Evolutionary conservation across 2,888 invertebrate species (phyloP).

Genomic region (Caradrina kadenii): DNA sequence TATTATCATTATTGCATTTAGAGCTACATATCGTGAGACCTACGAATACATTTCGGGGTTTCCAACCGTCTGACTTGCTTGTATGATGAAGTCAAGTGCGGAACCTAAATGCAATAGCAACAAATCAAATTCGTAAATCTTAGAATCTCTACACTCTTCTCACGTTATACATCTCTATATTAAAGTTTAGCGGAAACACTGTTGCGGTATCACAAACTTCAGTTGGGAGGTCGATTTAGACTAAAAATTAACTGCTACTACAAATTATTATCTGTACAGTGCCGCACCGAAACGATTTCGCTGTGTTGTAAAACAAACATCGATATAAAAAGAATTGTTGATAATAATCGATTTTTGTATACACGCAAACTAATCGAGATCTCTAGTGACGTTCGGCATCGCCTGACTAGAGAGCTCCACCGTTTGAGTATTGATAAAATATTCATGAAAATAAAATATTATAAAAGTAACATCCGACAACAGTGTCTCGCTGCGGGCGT

Average conservation of each 20-base stretch:
- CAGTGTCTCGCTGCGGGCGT: slow-evolving; percentile 74
- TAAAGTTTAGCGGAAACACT: slow-evolving; percentile 75
- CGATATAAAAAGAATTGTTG: slow-evolving; percentile 60
- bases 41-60: slow-evolving; percentile 15
- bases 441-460: slow-evolving; percentile 58
- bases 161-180: slow-evolving; percentile 72
- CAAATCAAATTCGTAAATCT: slow-evolving; percentile 66
- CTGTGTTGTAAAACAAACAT: slow-evolving; percentile 61
- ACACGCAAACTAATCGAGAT: slow-evolving; percentile 41
- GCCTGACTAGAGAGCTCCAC: slow-evolving; percentile 35
- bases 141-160: slow-evolving; percentile 72
- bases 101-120: slow-evolving; percentile 70
- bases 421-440: slow-evolving; percentile 48
- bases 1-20: slow-evolving; percentile 57
- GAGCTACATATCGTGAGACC: slow-evolving; percentile 27
- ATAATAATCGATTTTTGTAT: slow-evolving; percentile 56
- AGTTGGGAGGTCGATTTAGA: slow-evolving; percentile 55
- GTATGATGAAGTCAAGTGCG: slow-evolving; percentile 20
- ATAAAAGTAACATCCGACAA: slow-evolving; percentile 61
- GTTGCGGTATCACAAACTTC: slow-evolving; percentile 63
- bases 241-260: slow-evolving; percentile 49
- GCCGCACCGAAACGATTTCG: slow-evolving; percentile 48
- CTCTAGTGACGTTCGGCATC: slow-evolving; percentile 25
- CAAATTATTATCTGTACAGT: slow-evolving; percentile 58
- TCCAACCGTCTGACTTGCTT: slow-evolving; percentile 7